Conservation (phyloP, 2,797 vertebrate genomes). For the Taeniopygia guttata region DNA sequence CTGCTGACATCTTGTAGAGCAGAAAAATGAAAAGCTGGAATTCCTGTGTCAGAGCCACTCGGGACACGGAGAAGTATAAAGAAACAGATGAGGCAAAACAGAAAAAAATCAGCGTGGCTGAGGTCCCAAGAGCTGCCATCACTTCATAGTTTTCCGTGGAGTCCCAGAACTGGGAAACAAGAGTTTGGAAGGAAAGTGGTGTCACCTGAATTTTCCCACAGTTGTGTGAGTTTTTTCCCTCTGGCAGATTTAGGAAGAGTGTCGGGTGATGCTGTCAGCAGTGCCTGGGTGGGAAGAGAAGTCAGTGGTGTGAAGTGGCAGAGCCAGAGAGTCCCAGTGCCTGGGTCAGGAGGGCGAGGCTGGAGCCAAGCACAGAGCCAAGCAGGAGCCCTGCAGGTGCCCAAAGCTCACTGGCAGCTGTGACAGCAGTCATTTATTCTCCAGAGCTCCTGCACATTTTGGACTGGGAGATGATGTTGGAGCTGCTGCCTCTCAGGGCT, state of each 20-base stretch:
- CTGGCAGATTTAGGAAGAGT: neutral
- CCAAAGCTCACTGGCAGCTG: neutral
- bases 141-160: neutral
- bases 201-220: neutral
- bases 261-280: neutral
- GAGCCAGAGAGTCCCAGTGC: neutral
- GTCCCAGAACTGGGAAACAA: neutral
- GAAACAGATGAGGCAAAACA: constrained; percentile 49
- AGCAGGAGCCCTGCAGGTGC: neutral
- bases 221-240: neutral
- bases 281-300: neutral
- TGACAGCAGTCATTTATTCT: neutral
- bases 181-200: neutral
- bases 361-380: neutral
- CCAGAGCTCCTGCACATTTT: neutral
- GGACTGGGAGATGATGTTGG: neutral
- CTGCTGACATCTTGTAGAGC: constrained; percentile 57
- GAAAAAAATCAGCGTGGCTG: neutral
- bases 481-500: neutral
- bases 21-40: constrained; percentile 58
- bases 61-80: neutral
- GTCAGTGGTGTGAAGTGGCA: neutral
- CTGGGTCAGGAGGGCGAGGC: neutral
- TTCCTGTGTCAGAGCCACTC: constrained; percentile 32
- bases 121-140: constrained; percentile 31